Base-by-base conservation (phyloP, 2,888 invertebrate species). In the Ormyrus nitidulus region DNA sequence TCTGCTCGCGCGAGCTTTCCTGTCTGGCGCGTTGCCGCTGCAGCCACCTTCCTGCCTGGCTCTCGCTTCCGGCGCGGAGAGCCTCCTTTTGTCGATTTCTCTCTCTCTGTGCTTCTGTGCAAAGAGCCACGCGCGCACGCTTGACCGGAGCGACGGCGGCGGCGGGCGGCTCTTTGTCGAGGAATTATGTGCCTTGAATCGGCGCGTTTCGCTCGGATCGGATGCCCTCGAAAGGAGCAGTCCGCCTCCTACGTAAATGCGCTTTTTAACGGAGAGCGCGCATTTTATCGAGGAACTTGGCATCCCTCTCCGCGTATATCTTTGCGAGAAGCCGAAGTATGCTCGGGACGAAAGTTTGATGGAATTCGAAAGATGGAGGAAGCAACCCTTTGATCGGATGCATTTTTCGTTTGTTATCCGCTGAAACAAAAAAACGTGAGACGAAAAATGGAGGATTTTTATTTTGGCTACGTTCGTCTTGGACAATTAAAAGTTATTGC, bases 1-100 rank as follows among this genome's bases (percentile, higher is more conserved):
- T 62, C 10, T 34, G 53, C 19, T 13, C 58, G 64, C 19, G 19
- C 68, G n/a, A 77, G 70, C 48, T 77, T 56, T 71, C 56, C 64
- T 56, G 70, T 78, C 72, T 65, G 8, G 2, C 13, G 53, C 70
- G 48, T 9, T 34, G 34, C 19, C 2, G 54, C 13, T 4, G 49
- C 66, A 48, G 51, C 51, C 34, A 34, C 48, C 71, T 64, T 71
- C 56, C 64, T 56, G 70, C 72, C 77, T 65, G 8, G 2, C 13
- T 34, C 48, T 10, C 7, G 49, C 66, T 19, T 34, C 51, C 34
- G 34, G 34, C 34, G 34, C 34, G 34, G 34, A 34, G 34, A 34
- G 34, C 34, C 34, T 34, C 34, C 34, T 34, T 34, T 34, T 34
- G 34, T 34, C 34, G 34, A 34, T 58, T 44, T 11, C 51, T 6